Evolutionary conservation across 2,888 invertebrate species (phyloP).

Genomic region (Apamea epomidion): DNA sequence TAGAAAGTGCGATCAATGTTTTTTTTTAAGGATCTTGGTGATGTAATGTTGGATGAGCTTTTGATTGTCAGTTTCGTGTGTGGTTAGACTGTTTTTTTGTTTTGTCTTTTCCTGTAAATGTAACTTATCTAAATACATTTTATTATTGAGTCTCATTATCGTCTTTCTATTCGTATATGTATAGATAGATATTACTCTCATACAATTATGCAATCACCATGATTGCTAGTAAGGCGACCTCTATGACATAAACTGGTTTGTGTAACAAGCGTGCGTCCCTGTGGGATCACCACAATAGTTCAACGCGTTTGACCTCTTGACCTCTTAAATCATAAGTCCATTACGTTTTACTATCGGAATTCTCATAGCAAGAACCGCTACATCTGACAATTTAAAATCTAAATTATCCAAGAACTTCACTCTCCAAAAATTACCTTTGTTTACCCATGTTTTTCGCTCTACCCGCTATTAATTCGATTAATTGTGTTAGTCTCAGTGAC

Average conservation of each 20-base stretch:
- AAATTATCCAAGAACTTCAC: not conserved
- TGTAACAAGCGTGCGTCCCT: not conserved
- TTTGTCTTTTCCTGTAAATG: not conserved
- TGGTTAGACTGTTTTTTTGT: not conserved
- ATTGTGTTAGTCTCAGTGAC: slow-evolving; percentile 38
- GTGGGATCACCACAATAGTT: slow-evolving; percentile 30
- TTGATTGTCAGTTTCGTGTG: slow-evolving; percentile 7
- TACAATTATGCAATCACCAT: slow-evolving; percentile 5
- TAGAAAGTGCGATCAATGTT: slow-evolving; percentile 50
- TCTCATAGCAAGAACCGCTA: not conserved
- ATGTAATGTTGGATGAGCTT: slow-evolving; percentile 22
- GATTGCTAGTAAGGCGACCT: not conserved
- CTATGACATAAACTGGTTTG: slow-evolving; percentile 12
- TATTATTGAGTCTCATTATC: not conserved
- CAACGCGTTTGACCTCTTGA: slow-evolving; percentile 23
- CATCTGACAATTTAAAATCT: not conserved
- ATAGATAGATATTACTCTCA: not conserved
- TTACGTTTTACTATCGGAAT: slow-evolving; percentile 10
- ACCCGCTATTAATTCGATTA: slow-evolving; percentile 44
- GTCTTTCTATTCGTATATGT: not conserved
- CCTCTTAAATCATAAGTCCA: not conserved
- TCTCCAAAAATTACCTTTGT: slow-evolving; percentile 5
- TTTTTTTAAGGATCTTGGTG: slow-evolving; percentile 45
- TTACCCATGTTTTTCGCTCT: not conserved
- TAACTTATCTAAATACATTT: not conserved